Evolutionary conservation across 2,888 invertebrate genomes (phyloP).

Genomic region (Lordiphosa andalusiaca): DNA sequence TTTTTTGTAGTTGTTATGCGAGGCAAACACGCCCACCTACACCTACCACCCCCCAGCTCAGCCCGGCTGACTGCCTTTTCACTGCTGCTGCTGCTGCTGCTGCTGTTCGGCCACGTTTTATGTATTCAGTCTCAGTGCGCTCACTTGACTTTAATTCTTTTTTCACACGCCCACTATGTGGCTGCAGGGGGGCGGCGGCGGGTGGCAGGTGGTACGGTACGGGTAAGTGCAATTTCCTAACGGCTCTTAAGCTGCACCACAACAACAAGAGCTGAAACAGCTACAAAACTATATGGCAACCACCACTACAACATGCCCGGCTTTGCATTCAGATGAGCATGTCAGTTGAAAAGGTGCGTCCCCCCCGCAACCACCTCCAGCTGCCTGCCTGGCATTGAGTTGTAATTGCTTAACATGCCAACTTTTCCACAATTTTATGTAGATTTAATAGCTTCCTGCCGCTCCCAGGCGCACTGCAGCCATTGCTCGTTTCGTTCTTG

Average conservation of each 20-base stretch:
- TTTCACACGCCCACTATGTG: conserved; percentile 69
- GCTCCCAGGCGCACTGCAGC: conserved; percentile 40
- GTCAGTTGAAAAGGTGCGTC: conserved; percentile 65
- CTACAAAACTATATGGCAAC: conserved; percentile 30
- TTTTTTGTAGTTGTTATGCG: conserved; percentile 27
- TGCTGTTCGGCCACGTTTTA: conserved; percentile 46
- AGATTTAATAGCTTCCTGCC: conserved; percentile 72
- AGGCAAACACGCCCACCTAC: conserved; percentile 51
- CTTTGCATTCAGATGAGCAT: conserved; percentile 72
- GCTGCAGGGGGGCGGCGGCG: not conserved
- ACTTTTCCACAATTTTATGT: conserved; percentile 71
- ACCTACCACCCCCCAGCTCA: conserved; percentile 7
- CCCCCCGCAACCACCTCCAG: conserved; percentile 5
- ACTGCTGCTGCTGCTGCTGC: conserved; percentile 22
- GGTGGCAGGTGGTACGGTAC: not conserved
- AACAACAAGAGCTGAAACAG: conserved; percentile 16
- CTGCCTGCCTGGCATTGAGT: conserved; percentile 41
- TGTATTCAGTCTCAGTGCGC: conserved; percentile 76
- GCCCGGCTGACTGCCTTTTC: conserved; percentile 35
- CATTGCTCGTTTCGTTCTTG: conserved; percentile 30
- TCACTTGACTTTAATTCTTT: conserved; percentile 75
- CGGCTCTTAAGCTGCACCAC: conserved; percentile 63
- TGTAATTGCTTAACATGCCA: conserved; percentile 74
- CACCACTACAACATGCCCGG: conserved; percentile 34
- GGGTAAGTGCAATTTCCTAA: conserved; percentile 69